Evolutionary conservation across 23 tunicate species (phyloP).

Genomic region (Halocynthia roretzi): DNA sequence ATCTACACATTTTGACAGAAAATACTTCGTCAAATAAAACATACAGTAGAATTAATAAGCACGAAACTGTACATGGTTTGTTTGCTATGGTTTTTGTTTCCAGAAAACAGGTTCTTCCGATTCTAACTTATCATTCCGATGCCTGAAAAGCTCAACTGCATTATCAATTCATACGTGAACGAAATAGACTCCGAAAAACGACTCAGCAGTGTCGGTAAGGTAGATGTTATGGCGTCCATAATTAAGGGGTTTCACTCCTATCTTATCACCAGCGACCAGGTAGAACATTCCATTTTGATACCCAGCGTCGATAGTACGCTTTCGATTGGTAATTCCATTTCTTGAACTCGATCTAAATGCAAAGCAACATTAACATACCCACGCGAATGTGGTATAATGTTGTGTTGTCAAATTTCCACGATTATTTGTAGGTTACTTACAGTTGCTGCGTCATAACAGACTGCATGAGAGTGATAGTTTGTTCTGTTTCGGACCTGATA

Average conservation of each 20-base stretch:
- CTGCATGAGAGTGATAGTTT: constrained; percentile 3
- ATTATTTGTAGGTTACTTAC: constrained; percentile 14
- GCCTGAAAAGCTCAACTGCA: background rate
- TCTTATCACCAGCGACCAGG: constrained; percentile 29
- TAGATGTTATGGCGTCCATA: constrained; percentile 3
- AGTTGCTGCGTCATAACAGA: constrained; percentile 20
- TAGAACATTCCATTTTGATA: constrained; percentile 66
- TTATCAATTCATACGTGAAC: background rate
- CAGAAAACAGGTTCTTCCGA: too few relatives aligned
- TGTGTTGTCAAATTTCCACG: background rate
- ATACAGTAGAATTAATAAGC: too few relatives aligned
- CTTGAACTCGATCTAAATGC: constrained; percentile 1
- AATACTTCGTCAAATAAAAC: too few relatives aligned
- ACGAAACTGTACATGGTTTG: too few relatives aligned
- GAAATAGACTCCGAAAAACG: background rate
- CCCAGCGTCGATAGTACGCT: constrained; percentile 23
- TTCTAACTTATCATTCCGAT: too few relatives aligned
- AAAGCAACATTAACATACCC: background rate
- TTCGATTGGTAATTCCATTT: constrained; percentile 4
- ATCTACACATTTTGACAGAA: too few relatives aligned
- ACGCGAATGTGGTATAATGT: background rate
- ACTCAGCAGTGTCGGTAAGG: background rate
- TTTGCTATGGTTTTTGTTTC: too few relatives aligned
- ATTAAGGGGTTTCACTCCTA: constrained; percentile 39
- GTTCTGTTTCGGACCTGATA: background rate